A percentile compares a stretch with the other conserved stretches of the same genome.
These are phyloP conservation scores for Colostygia pectinataria DNA, from an alignment of 2,888 invertebrate species.

Conservation along the genomic window DNA sequence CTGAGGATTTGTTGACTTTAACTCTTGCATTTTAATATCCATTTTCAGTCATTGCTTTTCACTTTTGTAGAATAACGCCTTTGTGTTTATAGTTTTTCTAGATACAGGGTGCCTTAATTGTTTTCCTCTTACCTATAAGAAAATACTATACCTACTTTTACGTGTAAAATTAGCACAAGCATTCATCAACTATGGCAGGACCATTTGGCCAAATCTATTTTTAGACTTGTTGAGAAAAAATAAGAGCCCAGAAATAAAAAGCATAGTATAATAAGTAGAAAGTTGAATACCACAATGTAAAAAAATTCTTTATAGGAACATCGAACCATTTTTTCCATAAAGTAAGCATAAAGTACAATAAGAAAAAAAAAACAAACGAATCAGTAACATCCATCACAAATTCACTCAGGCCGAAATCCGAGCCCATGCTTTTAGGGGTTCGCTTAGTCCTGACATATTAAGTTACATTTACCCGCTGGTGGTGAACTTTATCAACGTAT, in stretches of 20 bases:
- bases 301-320: too few relatives aligned
- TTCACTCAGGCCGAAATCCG: conserved; percentile 26
- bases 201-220: too few relatives aligned
- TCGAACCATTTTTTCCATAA: not conserved
- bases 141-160: too few relatives aligned
- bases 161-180: too few relatives aligned
- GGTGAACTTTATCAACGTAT: conserved; percentile 17
- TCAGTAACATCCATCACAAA: conserved; percentile 15
- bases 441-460: conserved; percentile 30
- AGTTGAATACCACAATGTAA: too few relatives aligned
- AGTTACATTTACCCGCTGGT: conserved; percentile 22
- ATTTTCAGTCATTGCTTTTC: conserved; percentile 9
- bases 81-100: too few relatives aligned
- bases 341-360: not conserved
- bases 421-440: conserved; percentile 29
- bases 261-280: too few relatives aligned
- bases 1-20: conserved; percentile 18
- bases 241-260: too few relatives aligned
- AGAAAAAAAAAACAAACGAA: conserved; percentile 4
- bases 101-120: too few relatives aligned
- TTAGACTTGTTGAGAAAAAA: too few relatives aligned
- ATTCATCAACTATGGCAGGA: too few relatives aligned
- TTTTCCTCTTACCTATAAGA: too few relatives aligned
- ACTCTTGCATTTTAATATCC: conserved; percentile 18
- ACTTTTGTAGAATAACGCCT: not conserved